Evolutionary conservation across 2,888 invertebrate species (phyloP), one percentile per base, ranked within the genome.

Genomic region (Drosophila cognata): DNA sequence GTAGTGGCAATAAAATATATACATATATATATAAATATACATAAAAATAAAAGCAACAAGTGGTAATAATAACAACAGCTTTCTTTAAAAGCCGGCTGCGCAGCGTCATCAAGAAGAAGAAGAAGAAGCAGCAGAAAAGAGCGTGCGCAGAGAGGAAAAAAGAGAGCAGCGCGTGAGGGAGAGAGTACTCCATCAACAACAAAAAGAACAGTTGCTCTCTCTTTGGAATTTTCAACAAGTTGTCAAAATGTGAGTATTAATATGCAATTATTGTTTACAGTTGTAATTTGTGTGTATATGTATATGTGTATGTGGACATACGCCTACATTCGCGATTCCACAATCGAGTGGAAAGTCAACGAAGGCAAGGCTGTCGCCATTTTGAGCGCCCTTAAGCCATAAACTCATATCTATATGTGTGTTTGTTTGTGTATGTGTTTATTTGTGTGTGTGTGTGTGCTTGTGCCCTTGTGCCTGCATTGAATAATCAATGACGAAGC

Each of bases 261-360:
- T 86, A 84, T 84, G 86, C 84, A 84, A 84, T 84, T 86, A 86
- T 71, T 82, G 86, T 86, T 74, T 76, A 80, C 81, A 59, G 73
- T 65, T 28, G 36, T 38, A 31, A 48, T 16, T 33, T 56, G 33
- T 43, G 21, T 58, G 46, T 48, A 2, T 41, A 8, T 35, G 31
- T n/a, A 11, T 56, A 28, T 43, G 21, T 58, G 38, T 53, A 2
- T 41, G 16, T 35, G 79, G 77, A 79, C 73, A 73, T 25, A 46
- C 84, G 86, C 84, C 84, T 81, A 84, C 84, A 82, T 70, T 75
- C 38, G 71, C 64, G 82, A 86, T 84, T 84, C 80, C 84, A 86
- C 80, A 84, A 84, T 78, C 84, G 65, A 75, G 59, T 72, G 68
- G 75, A 78, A 78, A 78, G 78, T 78, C 72, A 75, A 75, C 78